These are phyloP conservation scores for Torymus texanus DNA, from an alignment of 2,888 invertebrate species.

Conservation along the genomic window DNA sequence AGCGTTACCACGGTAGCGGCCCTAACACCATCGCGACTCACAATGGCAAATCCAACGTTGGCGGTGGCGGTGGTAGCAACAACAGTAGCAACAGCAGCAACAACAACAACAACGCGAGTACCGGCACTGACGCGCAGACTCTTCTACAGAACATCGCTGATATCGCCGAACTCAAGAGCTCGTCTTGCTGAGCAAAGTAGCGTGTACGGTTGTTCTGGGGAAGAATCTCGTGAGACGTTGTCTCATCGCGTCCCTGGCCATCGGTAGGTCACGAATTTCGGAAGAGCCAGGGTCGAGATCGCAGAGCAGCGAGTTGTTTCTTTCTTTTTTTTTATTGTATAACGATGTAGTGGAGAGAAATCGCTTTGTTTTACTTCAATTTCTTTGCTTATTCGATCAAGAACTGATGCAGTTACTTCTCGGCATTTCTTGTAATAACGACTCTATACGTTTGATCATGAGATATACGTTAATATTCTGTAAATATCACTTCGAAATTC, in stretches of 20 bases:
- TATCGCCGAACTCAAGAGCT: slow-evolving; percentile 77
- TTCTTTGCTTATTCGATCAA: slow-evolving; percentile 23
- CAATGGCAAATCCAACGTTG: background rate
- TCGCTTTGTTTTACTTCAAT: slow-evolving; percentile 23
- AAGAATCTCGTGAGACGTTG: slow-evolving; percentile 36
- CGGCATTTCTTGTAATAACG: background rate
- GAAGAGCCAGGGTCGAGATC: background rate
- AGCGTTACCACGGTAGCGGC: slow-evolving; percentile 77
- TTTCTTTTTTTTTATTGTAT: background rate
- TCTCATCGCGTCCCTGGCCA: slow-evolving; percentile 10
- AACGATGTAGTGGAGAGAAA: slow-evolving; percentile 13
- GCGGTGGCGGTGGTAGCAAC: slow-evolving; percentile 28
- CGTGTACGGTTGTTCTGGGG: background rate
- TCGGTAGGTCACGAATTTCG: background rate
- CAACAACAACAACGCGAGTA: background rate
- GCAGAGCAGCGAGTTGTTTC: background rate
- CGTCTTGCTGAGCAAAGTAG: slow-evolving; percentile 73
- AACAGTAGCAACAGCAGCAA: background rate
- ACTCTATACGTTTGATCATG: slow-evolving; percentile 8
- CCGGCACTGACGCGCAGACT: slow-evolving; percentile 65
- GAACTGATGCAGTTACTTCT: slow-evolving; percentile 45
- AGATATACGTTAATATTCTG: slow-evolving; percentile 6
- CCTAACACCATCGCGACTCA: slow-evolving; percentile 45
- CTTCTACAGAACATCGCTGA: slow-evolving; percentile 75
- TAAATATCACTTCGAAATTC: slow-evolving; percentile 22